Conservation (phyloP, 35 echinoderm and acorn worm species). For the Ptychodera flava region DNA sequence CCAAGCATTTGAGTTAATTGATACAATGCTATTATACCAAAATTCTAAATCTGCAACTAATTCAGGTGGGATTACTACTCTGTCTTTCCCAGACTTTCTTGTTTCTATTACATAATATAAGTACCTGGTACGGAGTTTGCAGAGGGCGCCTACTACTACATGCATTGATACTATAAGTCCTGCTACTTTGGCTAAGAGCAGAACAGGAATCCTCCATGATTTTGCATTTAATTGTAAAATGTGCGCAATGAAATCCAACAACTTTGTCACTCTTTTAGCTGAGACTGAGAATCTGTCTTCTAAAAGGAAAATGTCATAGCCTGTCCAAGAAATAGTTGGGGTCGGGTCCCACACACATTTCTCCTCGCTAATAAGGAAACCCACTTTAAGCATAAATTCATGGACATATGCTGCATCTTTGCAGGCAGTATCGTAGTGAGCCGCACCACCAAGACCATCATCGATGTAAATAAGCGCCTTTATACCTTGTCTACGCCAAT, state of each 20-base stretch:
- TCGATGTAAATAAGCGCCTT: slow-evolving; percentile 8
- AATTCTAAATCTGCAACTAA: too few relatives aligned
- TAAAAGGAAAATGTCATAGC: not conserved
- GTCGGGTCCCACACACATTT: slow-evolving; percentile 10
- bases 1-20: too few relatives aligned
- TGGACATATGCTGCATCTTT: not conserved
- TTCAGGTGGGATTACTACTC: too few relatives aligned
- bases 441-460: slow-evolving; percentile 24
- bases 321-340: slow-evolving; percentile 15
- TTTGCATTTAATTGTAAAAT: not conserved
- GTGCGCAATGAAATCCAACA: not conserved
- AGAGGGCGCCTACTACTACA: slow-evolving; percentile 7
- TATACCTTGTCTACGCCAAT: slow-evolving; percentile 10
- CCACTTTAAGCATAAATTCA: not conserved
- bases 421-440: not conserved
- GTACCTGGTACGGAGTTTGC: not conserved
- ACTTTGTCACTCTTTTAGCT: not conserved
- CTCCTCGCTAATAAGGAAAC: slow-evolving; percentile 2
- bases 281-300: slow-evolving; percentile 6
- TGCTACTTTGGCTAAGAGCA: slow-evolving; percentile 9
- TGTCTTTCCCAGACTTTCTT: too few relatives aligned
- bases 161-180: too few relatives aligned
- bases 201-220: slow-evolving; percentile 11
- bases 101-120: too few relatives aligned
- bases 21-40: too few relatives aligned